A percentile compares a stretch with the other conserved stretches of the same genome.
phyloP scores from a whole-genome alignment of 1,140 invertebrate genomes.

The Cryptotermes secundus region DNA sequence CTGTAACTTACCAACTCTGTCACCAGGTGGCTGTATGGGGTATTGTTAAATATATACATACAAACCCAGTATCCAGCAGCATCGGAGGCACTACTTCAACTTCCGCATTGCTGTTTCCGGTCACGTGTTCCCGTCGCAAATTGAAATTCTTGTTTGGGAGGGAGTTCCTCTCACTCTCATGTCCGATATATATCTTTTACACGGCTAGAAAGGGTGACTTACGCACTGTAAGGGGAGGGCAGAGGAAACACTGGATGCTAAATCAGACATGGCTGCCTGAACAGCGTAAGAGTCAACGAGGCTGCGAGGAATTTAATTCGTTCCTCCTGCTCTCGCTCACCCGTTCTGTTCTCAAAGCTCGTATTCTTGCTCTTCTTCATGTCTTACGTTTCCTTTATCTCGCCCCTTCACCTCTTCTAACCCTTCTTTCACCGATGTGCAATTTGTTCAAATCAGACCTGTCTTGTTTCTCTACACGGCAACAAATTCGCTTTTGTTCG shows the following conservation, averaged over 20 bases:
- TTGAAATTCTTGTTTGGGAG: slow-evolving; percentile 13
- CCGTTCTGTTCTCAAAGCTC: not conserved
- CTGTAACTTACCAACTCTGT: slow-evolving; percentile 3
- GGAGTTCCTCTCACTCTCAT: not conserved
- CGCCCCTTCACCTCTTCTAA: not conserved
- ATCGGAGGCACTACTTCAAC: not conserved
- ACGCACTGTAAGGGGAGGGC: too few relatives aligned
- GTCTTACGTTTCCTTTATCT: not conserved
- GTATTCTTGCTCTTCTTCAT: not conserved
- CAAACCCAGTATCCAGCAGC: not conserved
- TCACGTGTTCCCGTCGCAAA: not conserved
- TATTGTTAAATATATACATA: not conserved
- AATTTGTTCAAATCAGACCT: slow-evolving; percentile 1
- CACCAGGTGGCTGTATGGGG: not conserved
- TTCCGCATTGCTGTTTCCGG: not conserved
- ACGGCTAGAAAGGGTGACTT: too few relatives aligned
- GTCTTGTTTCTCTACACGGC: not conserved
- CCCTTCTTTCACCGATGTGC: not conserved
- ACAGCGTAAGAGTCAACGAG: slow-evolving; percentile 10
- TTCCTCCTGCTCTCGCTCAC: too few relatives aligned
- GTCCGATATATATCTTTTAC: not conserved
- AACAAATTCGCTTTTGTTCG: not conserved
- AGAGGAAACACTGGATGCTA: not conserved
- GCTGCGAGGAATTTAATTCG: not conserved
- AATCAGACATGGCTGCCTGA: slow-evolving; percentile 13